Evolutionary conservation across 2,888 invertebrate species (phyloP), one percentile per base, ranked within the genome.

Genomic region (Eutolmus rufibarbis): DNA sequence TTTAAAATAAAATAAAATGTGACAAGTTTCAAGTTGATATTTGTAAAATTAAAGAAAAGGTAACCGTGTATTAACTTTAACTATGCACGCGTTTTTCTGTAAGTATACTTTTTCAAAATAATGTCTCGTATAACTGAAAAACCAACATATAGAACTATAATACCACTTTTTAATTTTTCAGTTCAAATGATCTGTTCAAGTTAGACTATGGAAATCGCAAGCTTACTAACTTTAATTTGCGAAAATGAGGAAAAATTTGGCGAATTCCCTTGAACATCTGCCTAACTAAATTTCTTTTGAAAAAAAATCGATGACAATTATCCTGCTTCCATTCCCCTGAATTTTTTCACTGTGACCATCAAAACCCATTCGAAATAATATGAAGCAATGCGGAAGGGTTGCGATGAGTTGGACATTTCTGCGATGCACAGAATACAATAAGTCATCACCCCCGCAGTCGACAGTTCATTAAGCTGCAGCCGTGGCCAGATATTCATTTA

Each of bases 321-420:
- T 43, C 85, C 74, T 85, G 43, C 74, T 74, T 74, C 5, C 74
- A 14, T 37, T 43, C 2, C 74, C 2, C 66, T 12, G 8, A 23
- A 74, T 40, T 74, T 74, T 85, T 85, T 74, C 19, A 31, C 40
- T 43, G 37, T 31, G 19, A 81, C 31, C 46, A 56, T 81, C 51
- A 81, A 28, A 31, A 28, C 81, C 43, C 34, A 16, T 31, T 82
- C 66, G 66, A 66, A 87, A 88, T 88, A 89, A 89, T 89, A 89
- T 89, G 89, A 89, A 89, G 89, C 89, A 89, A 89, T 89, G 89
- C 89, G 89, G 89, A 89, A 89, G 89, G 89, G 89, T 89, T 89
- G 89, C 85, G 88, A 88, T 82, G 77, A 87, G 89, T 89, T 88
- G 88, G 89, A 82, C 88, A 89, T 88, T 56, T 56, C 51, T 51